A percentile compares a stretch with the other conserved stretches of the same genome.
These are phyloP conservation scores for Lamellibrachia columna DNA, from an alignment of 2,888 invertebrate species.

Conservation along the genomic window DNA sequence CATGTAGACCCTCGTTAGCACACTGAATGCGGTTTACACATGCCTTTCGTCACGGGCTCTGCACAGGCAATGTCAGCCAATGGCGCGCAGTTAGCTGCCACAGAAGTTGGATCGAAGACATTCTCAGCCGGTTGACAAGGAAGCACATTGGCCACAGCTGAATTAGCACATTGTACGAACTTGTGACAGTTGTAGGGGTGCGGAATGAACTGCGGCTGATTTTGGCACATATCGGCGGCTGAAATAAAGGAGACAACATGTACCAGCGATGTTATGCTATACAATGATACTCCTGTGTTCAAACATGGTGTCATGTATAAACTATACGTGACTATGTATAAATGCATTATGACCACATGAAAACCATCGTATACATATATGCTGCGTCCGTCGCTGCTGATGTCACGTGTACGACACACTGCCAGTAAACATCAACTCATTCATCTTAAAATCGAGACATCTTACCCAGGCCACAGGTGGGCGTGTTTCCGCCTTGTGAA, in stretches of 20 bases:
- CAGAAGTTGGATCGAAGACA: background rate
- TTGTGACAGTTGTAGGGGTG: background rate
- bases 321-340: no score
- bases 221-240: background rate
- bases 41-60: background rate
- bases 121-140: background rate
- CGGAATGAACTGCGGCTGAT: background rate
- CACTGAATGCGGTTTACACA: background rate
- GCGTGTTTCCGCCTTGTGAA: background rate
- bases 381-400: no score
- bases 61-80: background rate
- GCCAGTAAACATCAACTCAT: background rate
- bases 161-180: background rate
- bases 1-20: background rate
- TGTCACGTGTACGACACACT: background rate
- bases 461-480: background rate
- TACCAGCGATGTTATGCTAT: no score
- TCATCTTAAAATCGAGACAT: background rate
- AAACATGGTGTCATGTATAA: no score
- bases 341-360: background rate
- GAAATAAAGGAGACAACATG: background rate
- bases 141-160: background rate
- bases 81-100: background rate
- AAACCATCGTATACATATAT: background rate
- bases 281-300: no score